Conservation (phyloP, 2,113 vertebrate genomes). For the Triplophysa tibetana region DNA sequence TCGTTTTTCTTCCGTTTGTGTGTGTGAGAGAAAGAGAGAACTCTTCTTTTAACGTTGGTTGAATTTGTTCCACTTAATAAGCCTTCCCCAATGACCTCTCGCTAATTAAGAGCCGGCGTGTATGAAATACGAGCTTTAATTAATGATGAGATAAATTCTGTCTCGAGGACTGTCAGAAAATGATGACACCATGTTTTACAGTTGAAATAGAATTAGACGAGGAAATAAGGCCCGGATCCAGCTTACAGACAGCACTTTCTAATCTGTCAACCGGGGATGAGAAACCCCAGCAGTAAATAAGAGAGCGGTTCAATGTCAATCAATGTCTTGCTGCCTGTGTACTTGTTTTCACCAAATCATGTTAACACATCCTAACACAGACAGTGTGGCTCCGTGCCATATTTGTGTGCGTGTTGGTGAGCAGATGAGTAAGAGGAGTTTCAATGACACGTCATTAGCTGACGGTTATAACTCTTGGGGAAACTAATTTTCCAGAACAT, state of each 20-base stretch:
- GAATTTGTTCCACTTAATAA: slow-evolving; percentile 99
- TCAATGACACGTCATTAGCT: slow-evolving; percentile 4
- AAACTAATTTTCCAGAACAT: slow-evolving; percentile 16
- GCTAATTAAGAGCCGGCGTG: slow-evolving; percentile 99
- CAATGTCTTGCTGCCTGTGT: slow-evolving; percentile 69
- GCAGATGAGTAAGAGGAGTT: slow-evolving; percentile 28
- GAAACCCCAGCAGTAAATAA: slow-evolving; percentile 86
- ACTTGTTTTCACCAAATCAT: slow-evolving; percentile 49
- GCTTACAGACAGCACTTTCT: slow-evolving; percentile 84
- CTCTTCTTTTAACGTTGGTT: slow-evolving; percentile 95
- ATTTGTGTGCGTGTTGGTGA: background rate
- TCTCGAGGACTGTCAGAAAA: slow-evolving; percentile 99
- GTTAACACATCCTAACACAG: slow-evolving; percentile 46
- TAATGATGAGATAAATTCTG: slow-evolving; percentile 99
- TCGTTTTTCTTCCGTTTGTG: slow-evolving; percentile 54
- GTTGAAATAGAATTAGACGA: slow-evolving; percentile 95
- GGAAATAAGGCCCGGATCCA: slow-evolving; percentile 74
- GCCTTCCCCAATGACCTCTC: slow-evolving; percentile 99
- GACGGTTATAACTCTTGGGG: slow-evolving; percentile 3
- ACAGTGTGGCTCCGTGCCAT: slow-evolving; percentile 39
- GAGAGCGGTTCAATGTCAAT: slow-evolving; percentile 81
- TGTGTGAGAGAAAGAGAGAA: slow-evolving; percentile 35
- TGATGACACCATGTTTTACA: slow-evolving; percentile 99
- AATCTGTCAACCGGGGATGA: slow-evolving; percentile 83
- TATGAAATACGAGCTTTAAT: slow-evolving; percentile 99